phyloP scores from a whole-genome alignment of 2,113 vertebrate species.

The Peucedramus taeniatus region DNA sequence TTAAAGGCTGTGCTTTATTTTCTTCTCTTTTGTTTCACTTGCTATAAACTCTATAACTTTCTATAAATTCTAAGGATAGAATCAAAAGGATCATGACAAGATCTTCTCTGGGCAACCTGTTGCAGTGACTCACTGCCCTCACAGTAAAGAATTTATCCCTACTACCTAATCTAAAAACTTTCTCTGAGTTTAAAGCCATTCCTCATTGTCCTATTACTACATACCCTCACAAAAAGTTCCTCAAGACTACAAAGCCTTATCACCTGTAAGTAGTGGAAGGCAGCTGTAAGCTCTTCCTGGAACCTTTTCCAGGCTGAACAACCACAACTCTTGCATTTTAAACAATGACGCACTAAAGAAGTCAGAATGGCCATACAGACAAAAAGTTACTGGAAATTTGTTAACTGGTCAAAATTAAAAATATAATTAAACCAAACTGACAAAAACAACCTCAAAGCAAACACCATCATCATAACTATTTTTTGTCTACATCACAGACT shows the following conservation, averaged over 20 bases:
- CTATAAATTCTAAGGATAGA: background rate
- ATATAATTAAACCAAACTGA: background rate
- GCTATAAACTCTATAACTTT: too few relatives aligned
- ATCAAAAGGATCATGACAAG: background rate
- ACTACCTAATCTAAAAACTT: background rate
- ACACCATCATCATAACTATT: background rate
- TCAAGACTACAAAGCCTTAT: background rate
- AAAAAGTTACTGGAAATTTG: background rate
- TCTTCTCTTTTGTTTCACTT: background rate
- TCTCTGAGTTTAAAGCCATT: background rate
- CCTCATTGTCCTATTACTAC: background rate
- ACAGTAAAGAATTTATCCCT: background rate
- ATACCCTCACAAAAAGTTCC: background rate
- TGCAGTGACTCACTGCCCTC: background rate
- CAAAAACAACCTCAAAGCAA: accelerated
- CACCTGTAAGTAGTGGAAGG: background rate
- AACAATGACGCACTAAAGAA: background rate
- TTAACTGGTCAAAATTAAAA: background rate
- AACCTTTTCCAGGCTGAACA: background rate
- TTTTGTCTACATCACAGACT: background rate
- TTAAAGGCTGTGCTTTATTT: background rate
- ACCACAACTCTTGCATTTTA: background rate
- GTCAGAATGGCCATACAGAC: background rate
- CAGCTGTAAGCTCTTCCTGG: background rate
- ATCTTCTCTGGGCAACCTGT: background rate